Conservation (phyloP, 2,797 vertebrate species). For the Tiaroga cobitis region DNA sequence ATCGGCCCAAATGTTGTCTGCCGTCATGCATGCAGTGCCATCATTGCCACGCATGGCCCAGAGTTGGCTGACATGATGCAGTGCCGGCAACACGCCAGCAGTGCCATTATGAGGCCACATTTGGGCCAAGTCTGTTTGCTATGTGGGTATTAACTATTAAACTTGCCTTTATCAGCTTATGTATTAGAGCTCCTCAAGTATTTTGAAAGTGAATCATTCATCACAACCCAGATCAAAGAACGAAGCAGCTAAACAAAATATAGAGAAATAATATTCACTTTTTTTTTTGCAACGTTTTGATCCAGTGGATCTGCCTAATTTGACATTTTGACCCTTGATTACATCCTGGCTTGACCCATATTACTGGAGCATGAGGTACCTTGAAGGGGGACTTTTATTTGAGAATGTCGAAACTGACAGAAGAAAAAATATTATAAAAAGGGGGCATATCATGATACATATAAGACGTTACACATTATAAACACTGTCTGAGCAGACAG, state of each 20-base stretch:
- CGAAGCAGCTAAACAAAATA: neutral
- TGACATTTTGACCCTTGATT: slow-evolving; percentile 6
- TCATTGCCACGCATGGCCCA: too few relatives aligned
- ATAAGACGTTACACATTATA: neutral
- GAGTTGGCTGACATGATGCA: too few relatives aligned
- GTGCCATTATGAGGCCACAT: too few relatives aligned
- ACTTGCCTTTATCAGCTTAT: neutral
- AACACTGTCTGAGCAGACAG: neutral
- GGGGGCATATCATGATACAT: neutral
- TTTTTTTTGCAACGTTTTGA: neutral
- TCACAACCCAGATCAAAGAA: neutral
- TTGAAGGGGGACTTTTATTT: neutral
- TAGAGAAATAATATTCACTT: neutral
- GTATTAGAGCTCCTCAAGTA: neutral
- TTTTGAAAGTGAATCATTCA: neutral
- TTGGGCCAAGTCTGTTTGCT: too few relatives aligned
- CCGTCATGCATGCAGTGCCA: too few relatives aligned
- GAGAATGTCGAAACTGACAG: neutral
- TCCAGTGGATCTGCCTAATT: neutral
- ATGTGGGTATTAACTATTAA: slow-evolving; percentile 28
- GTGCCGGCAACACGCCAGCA: too few relatives aligned
- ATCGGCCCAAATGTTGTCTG: too few relatives aligned
- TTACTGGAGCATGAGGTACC: slow-evolving; percentile 12
- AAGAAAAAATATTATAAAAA: neutral
- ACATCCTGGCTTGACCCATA: neutral